phyloP scores from a whole-genome alignment of 1,140 invertebrate genomes.

The Drosophila pectinifera region DNA sequence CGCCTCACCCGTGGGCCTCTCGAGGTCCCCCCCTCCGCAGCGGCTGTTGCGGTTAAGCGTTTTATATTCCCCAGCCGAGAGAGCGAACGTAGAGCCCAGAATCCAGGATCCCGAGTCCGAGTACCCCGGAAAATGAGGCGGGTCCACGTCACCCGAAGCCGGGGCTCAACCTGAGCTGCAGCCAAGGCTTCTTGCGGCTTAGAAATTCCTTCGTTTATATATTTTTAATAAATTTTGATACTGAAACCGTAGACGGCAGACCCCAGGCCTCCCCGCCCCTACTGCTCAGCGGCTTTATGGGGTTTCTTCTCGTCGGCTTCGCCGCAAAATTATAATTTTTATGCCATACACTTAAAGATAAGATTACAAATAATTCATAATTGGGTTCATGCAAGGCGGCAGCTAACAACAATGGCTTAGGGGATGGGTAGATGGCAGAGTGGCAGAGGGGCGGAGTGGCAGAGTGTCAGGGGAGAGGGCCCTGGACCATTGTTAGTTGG shows the following conservation, averaged over 20 bases:
- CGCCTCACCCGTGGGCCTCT: not conserved
- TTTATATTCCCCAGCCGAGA: slow-evolving; percentile 58
- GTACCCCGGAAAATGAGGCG: slow-evolving; percentile 18
- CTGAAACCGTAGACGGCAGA: slow-evolving; percentile 71
- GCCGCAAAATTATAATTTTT: slow-evolving; percentile 76
- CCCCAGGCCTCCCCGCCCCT: not conserved
- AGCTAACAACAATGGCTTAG: slow-evolving; percentile 50
- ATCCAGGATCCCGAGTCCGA: slow-evolving; percentile 13
- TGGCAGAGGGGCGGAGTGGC: not conserved
- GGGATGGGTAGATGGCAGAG: too few relatives aligned
- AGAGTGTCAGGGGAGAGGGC: not conserved
- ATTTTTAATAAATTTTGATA: slow-evolving; percentile 83
- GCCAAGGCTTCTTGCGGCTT: slow-evolving; percentile 58
- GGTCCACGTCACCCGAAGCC: slow-evolving; percentile 21
- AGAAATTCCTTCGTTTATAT: slow-evolving; percentile 70
- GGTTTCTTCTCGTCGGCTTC: slow-evolving; percentile 54
- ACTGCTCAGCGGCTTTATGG: slow-evolving; percentile 41
- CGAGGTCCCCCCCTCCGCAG: not conserved
- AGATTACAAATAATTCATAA: slow-evolving; percentile 80
- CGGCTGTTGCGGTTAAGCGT: slow-evolving; percentile 65
- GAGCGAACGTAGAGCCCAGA: slow-evolving; percentile 11
- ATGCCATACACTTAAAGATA: slow-evolving; percentile 78
- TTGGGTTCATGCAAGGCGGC: slow-evolving; percentile 60
- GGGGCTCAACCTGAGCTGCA: slow-evolving; percentile 32
- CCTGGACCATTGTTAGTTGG: slow-evolving; percentile 35